These are phyloP conservation scores for Brachionus calyciflorus DNA, from an alignment of 1,140 invertebrate genomes.

Conservation along the genomic window DNA sequence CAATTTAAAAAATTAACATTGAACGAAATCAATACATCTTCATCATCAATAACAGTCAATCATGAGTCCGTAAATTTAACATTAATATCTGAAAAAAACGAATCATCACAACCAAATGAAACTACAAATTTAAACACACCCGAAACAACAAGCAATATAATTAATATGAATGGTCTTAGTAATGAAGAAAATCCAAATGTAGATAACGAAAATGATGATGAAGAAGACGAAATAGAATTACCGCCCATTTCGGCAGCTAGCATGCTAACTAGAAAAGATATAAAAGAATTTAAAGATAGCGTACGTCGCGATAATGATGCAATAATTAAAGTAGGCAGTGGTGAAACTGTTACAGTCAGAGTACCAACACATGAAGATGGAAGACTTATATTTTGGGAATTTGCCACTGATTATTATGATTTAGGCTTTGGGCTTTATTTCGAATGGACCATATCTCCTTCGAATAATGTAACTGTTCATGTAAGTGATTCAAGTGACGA, in stretches of 20 bases:
- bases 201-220: constrained; percentile 41
- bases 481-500: constrained; percentile 88
- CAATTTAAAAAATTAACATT: constrained; percentile 28
- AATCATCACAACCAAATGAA: too few relatives aligned
- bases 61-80: constrained; percentile 22
- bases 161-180: constrained; percentile 3
- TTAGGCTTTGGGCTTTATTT: constrained; percentile 98
- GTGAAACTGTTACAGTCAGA: constrained; percentile 92
- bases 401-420: constrained; percentile 94
- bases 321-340: constrained; percentile 90
- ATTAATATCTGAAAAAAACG: background rate
- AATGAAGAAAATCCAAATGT: background rate
- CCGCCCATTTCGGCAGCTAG: constrained; percentile 72
- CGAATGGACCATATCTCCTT: constrained; percentile 85
- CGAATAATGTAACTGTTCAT: constrained; percentile 69
- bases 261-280: constrained; percentile 89
- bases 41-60: background rate
- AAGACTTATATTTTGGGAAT: constrained; percentile 96
- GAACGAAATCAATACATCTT: background rate
- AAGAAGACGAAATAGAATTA: constrained; percentile 48
- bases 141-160: constrained; percentile 47
- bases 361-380: constrained; percentile 95
- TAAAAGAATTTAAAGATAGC: constrained; percentile 78
- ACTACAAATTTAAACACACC: too few relatives aligned
- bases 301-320: constrained; percentile 77